These are phyloP conservation scores for Manis crassicaudata DNA, from an alignment of 2,797 vertebrate species.

Conservation along the genomic window DNA sequence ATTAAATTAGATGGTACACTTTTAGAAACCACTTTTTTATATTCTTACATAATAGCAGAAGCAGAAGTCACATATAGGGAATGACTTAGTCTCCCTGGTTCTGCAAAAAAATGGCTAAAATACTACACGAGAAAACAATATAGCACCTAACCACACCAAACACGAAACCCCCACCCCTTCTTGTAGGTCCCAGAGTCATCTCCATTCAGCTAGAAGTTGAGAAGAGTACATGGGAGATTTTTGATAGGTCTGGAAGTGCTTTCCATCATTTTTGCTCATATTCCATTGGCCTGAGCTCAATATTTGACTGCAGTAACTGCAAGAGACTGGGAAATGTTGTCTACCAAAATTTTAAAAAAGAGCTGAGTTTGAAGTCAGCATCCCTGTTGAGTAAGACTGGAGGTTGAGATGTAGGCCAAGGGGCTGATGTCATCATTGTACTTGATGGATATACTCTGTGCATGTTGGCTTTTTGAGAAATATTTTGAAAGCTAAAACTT, in stretches of 20 bases:
- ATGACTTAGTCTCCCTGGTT: neutral
- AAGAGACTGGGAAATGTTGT: neutral
- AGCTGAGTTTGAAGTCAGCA: neutral
- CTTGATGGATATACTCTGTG: neutral
- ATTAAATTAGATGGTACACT: neutral
- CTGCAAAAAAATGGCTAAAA: neutral
- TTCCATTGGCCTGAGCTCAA: neutral
- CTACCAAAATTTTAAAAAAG: neutral
- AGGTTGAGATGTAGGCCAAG: neutral
- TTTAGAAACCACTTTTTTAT: neutral
- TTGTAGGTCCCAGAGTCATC: neutral
- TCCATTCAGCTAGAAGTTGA: neutral
- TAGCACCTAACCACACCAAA: neutral
- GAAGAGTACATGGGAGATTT: neutral
- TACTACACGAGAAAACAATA: neutral
- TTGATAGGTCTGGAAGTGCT: neutral
- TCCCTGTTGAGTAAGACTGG: neutral
- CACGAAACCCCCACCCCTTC: neutral
- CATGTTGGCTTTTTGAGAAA: neutral
- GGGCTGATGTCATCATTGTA: neutral
- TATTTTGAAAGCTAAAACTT: constrained; percentile 10
- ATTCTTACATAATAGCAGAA: neutral
- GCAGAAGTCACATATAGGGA: neutral
- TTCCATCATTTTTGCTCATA: neutral
- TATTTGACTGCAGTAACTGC: neutral